Base-by-base conservation (phyloP, 92 coral and sea anemone species). In the Zoanthus sociatus region DNA sequence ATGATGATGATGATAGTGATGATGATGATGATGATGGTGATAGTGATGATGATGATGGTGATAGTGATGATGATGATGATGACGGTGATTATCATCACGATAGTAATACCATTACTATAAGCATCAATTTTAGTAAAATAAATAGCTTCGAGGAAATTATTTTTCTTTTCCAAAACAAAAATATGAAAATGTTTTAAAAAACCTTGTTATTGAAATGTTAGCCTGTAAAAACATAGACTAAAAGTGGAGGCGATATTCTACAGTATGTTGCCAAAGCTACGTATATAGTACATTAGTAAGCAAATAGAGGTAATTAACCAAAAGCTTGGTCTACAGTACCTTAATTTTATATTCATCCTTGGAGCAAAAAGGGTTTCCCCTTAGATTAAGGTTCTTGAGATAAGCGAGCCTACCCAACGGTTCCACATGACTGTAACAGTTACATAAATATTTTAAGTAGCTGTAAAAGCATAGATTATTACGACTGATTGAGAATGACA, bases 331-430 rank as follows among this genome's bases (percentile, higher is more conserved):
- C 9, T 7, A 11, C 15, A 69, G 3, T 63, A 86, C 89, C 89
- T 86, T 58, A 2, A 30, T 56, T 50, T 47, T 86, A 83, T 86
- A 86, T 9, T 60, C 74, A 20, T 86, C 89, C 63, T 63, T 16
- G 58, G 89, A 58, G 26, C 84, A 86, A 30, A 86, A 33, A 16
- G 89, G 84, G 32, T 86, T 86, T 3, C 89, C 89, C 46, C 60
- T 32, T 9, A 86, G 74, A 67, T 86, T 86, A 32, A 86, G 47
- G 46, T 86, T 86, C 89, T 86, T 86, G 73, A 86, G 84, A 16
- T 64, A 76, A 12, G 13, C 1, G 12, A 76, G 58, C 50, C 58
- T 75, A 5, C 75, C 31, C 54, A 86, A 45, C 14, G 50, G 12
- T 58, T 86, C 82, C 33, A 86, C 89, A 0, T 76, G 60, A 53